Conservation (phyloP, 2,888 invertebrate genomes). For the Mimas tiliae region DNA sequence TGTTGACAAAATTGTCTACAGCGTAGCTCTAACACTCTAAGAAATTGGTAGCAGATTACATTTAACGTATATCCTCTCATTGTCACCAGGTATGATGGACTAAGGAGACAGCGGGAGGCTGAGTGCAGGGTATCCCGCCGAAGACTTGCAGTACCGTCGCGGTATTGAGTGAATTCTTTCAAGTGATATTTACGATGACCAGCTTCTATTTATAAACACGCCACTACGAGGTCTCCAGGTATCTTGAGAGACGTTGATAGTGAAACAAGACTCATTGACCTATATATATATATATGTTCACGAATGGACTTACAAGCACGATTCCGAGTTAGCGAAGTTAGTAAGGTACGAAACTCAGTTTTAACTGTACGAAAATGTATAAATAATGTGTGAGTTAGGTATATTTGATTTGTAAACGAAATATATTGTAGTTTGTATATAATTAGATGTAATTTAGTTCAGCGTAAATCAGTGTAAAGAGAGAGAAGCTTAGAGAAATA, state of each 20-base stretch:
- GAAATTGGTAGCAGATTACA: not conserved
- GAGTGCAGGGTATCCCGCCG: constrained; percentile 44
- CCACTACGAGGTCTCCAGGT: constrained; percentile 39
- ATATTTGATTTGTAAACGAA: constrained; percentile 37
- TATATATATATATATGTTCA: constrained; percentile 55
- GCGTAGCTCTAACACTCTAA: too few relatives aligned
- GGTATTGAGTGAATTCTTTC: constrained; percentile 38
- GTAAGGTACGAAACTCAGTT: constrained; percentile 31
- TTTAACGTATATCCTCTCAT: constrained; percentile 32
- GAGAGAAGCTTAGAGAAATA: constrained; percentile 35
- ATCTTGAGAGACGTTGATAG: constrained; percentile 47
- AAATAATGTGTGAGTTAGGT: constrained; percentile 31
- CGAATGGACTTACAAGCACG: constrained; percentile 45
- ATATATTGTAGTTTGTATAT: constrained; percentile 42
- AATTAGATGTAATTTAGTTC: constrained; percentile 38
- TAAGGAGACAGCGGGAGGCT: constrained; percentile 46
- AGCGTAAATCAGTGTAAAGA: constrained; percentile 36
- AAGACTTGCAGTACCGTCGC: not conserved
- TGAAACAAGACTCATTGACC: constrained; percentile 58
- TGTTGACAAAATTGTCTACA: too few relatives aligned
- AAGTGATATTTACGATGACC: constrained; percentile 40
- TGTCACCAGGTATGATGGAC: constrained; percentile 70
- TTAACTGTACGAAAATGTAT: constrained; percentile 36
- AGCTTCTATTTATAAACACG: constrained; percentile 32
- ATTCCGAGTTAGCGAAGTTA: constrained; percentile 32